phyloP scores from a whole-genome alignment of 2,888 invertebrate species.

The Cryptocheilus praepositus region DNA sequence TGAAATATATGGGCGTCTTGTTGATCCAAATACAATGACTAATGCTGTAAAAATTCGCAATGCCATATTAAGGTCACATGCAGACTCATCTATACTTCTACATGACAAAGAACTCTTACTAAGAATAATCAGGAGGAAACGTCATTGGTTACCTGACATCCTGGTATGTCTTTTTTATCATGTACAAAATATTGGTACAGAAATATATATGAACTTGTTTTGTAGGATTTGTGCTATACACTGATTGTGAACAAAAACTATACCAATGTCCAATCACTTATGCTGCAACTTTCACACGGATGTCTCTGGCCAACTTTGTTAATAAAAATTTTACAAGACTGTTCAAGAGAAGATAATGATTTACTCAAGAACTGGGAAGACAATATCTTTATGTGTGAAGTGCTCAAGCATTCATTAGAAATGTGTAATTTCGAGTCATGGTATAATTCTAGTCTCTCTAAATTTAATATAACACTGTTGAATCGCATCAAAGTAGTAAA shows the following conservation, averaged over 20 bases:
- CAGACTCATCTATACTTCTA: slow-evolving; percentile 40
- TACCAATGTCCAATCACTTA: slow-evolving; percentile 51
- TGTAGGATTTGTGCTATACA: slow-evolving; percentile 62
- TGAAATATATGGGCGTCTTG: slow-evolving; percentile 45
- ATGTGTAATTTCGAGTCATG: slow-evolving; percentile 48
- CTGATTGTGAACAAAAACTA: slow-evolving; percentile 54
- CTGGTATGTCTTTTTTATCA: slow-evolving; percentile 54
- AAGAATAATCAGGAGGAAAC: slow-evolving; percentile 53
- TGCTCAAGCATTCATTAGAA: slow-evolving; percentile 57
- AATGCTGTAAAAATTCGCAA: slow-evolving; percentile 52
- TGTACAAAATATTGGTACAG: not conserved
- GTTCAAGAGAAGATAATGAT: slow-evolving; percentile 42
- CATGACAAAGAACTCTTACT: slow-evolving; percentile 60
- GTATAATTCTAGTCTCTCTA: slow-evolving; percentile 48
- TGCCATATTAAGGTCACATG: slow-evolving; percentile 49
- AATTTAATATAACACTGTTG: slow-evolving; percentile 46
- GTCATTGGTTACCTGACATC: slow-evolving; percentile 68
- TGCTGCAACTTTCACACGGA: slow-evolving; percentile 54
- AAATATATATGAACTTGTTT: slow-evolving; percentile 24
- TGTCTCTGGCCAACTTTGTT: slow-evolving; percentile 64
- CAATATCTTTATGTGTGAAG: slow-evolving; percentile 46
- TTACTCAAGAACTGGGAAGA: slow-evolving; percentile 40
- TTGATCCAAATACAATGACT: slow-evolving; percentile 41
- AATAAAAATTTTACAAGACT: slow-evolving; percentile 58
- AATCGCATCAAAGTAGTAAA: slow-evolving; percentile 55